Percentiles rank a stretch among this genome's conserved stretches.
Evolutionary conservation across 2,113 vertebrate species (phyloP).

Genomic region (Heptranchias perlo): DNA sequence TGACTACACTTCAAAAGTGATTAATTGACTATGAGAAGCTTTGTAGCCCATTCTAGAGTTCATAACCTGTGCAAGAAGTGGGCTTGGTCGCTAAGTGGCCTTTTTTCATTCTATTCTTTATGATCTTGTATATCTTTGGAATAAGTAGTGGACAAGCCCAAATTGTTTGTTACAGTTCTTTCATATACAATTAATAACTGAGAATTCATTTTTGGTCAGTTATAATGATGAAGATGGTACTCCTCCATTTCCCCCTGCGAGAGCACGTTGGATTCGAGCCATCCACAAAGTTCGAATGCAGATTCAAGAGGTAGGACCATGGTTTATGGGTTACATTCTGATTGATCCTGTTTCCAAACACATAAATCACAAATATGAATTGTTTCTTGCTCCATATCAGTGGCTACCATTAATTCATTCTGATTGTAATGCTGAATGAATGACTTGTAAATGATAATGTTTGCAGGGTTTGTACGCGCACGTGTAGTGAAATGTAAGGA

Average conservation of each 20-base stretch:
- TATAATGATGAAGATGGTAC: slow-evolving; percentile 57
- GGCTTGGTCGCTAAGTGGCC: not conserved
- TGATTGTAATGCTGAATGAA: not conserved
- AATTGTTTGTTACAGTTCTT: not conserved
- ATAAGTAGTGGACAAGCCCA: too few species aligned
- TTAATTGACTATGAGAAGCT: too few species aligned
- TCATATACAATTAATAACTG: not conserved
- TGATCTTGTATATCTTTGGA: not conserved
- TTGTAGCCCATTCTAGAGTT: not conserved
- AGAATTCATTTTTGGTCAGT: slow-evolving; percentile 49
- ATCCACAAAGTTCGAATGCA: slow-evolving; percentile 88
- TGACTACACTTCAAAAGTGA: not conserved
- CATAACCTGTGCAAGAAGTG: not conserved
- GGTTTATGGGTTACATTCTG: not conserved
- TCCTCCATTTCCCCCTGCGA: slow-evolving; percentile 72
- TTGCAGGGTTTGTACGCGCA: not conserved
- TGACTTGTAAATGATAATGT: not conserved
- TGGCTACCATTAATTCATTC: not conserved
- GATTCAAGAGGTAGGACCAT: slow-evolving; percentile 78
- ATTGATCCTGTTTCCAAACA: slow-evolving; percentile 34
- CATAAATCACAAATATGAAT: not conserved
- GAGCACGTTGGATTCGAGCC: slow-evolving; percentile 83
- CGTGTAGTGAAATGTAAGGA: not conserved
- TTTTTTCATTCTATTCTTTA: not conserved
- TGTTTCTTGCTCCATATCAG: not conserved